phyloP scores from a whole-genome alignment of 2,113 vertebrate genomes.

The Chaenocephalus aceratus region DNA sequence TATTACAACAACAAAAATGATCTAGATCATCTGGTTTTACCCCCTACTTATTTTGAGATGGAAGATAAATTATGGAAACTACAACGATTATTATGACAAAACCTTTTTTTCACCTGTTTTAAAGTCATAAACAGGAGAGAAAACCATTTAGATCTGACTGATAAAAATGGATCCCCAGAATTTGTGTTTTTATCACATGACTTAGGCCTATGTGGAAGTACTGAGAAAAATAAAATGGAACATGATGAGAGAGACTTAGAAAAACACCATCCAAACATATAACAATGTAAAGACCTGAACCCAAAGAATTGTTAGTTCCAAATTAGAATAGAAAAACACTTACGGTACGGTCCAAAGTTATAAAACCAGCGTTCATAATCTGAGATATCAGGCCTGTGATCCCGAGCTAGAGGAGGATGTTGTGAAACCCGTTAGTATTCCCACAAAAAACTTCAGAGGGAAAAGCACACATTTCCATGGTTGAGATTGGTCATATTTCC shows the following conservation, averaged over 20 bases:
- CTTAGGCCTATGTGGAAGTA: not conserved
- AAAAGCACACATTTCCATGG: slow-evolving; percentile 68
- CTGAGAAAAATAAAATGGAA: slow-evolving; percentile 1
- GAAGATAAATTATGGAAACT: not conserved
- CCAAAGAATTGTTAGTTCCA: slow-evolving; percentile 57
- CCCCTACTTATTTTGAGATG: too few species aligned
- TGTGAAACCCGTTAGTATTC: slow-evolving; percentile 76
- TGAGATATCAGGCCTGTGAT: slow-evolving; percentile 83
- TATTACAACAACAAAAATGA: too few species aligned
- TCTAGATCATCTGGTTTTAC: too few species aligned
- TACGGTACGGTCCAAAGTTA: slow-evolving; percentile 85
- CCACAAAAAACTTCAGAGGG: slow-evolving; percentile 53
- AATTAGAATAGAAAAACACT: slow-evolving; percentile 78
- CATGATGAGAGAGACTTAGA: not conserved
- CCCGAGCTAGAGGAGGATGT: slow-evolving; percentile 81
- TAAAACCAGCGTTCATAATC: slow-evolving; percentile 85
- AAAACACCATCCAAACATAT: slow-evolving; percentile 8
- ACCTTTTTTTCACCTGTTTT: not conserved
- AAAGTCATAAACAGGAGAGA: not conserved
- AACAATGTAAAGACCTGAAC: slow-evolving; percentile 21
- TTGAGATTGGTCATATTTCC: slow-evolving; percentile 59
- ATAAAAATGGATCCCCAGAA: too few species aligned
- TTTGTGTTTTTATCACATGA: not conserved
- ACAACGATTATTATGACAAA: not conserved
- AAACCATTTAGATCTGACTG: not conserved